These are phyloP conservation scores for Daktulosphaira vitifoliae DNA, from an alignment of 1,140 invertebrate species.

Conservation along the genomic window DNA sequence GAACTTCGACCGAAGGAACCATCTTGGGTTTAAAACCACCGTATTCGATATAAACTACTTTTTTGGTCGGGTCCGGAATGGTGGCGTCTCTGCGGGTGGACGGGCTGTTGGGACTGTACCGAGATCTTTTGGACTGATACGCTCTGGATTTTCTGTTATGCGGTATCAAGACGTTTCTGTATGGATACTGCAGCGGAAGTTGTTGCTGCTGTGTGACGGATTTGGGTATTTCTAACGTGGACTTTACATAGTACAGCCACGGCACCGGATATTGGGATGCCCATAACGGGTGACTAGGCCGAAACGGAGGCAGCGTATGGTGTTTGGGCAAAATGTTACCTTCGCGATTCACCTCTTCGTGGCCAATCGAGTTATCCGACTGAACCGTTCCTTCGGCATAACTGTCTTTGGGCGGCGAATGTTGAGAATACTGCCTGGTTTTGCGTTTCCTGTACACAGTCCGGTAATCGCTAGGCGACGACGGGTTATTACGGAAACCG, in stretches of 20 bases:
- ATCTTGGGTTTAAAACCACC: slow-evolving; percentile 66
- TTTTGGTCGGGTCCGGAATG: slow-evolving; percentile 42
- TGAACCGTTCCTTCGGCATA: not conserved
- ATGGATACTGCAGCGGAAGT: not conserved
- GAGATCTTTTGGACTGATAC: not conserved
- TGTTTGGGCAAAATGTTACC: slow-evolving; percentile 7
- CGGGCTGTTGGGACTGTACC: slow-evolving; percentile 9
- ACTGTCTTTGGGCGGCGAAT: too few relatives aligned
- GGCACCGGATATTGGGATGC: slow-evolving; percentile 39
- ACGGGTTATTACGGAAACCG: too few relatives aligned
- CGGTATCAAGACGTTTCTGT: not conserved
- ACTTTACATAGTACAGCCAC: slow-evolving; percentile 38
- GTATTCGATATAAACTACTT: slow-evolving; percentile 52
- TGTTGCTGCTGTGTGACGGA: not conserved
- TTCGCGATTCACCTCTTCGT: not conserved
- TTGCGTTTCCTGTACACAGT: too few relatives aligned
- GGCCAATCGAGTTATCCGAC: not conserved
- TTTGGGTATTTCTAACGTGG: slow-evolving; percentile 34
- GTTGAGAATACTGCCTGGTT: too few relatives aligned
- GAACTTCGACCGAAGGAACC: slow-evolving; percentile 60
- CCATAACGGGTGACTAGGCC: slow-evolving; percentile 45
- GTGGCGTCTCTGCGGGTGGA: slow-evolving; percentile 35
- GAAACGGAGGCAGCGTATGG: slow-evolving; percentile 40
- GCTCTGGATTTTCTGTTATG: too few relatives aligned
- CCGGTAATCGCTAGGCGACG: too few relatives aligned